These are phyloP conservation scores for Triops longicaudatus DNA, from an alignment of 1,140 invertebrate genomes.

Conservation along the genomic window DNA sequence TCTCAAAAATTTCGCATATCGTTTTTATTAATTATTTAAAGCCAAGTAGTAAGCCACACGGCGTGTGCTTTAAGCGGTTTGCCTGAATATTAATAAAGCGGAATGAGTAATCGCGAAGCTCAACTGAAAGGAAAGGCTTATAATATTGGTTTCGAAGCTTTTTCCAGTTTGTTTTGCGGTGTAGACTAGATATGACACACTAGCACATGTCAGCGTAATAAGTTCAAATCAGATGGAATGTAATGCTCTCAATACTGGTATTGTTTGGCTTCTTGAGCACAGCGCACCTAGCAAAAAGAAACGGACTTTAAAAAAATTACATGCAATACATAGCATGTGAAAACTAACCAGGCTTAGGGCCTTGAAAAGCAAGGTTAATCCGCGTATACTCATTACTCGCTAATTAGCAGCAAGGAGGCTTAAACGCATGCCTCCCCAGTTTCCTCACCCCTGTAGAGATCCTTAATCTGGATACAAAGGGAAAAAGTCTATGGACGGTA, in stretches of 20 bases:
- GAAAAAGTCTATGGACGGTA: not conserved
- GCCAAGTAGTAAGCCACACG: not conserved
- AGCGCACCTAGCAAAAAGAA: not conserved
- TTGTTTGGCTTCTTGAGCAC: not conserved
- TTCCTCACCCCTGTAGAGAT: not conserved
- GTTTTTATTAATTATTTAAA: not conserved
- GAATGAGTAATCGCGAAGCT: not conserved
- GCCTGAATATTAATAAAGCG: not conserved
- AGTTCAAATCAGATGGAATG: not conserved
- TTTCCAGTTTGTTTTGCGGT: not conserved
- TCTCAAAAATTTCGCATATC: too few species aligned
- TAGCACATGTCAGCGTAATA: not conserved
- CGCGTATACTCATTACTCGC: not conserved
- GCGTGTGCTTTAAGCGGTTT: constrained; percentile 2
- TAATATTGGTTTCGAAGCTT: not conserved
- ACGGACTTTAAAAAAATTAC: not conserved
- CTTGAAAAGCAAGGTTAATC: not conserved
- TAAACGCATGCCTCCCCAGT: constrained; percentile 8
- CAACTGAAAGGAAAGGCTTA: not conserved
- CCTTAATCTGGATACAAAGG: not conserved
- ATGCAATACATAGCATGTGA: not conserved
- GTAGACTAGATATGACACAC: not conserved
- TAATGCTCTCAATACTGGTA: not conserved
- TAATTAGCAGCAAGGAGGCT: not conserved
- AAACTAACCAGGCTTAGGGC: not conserved